phyloP scores from a whole-genome alignment of 2,113 vertebrate genomes.

The Labeo rohita region DNA sequence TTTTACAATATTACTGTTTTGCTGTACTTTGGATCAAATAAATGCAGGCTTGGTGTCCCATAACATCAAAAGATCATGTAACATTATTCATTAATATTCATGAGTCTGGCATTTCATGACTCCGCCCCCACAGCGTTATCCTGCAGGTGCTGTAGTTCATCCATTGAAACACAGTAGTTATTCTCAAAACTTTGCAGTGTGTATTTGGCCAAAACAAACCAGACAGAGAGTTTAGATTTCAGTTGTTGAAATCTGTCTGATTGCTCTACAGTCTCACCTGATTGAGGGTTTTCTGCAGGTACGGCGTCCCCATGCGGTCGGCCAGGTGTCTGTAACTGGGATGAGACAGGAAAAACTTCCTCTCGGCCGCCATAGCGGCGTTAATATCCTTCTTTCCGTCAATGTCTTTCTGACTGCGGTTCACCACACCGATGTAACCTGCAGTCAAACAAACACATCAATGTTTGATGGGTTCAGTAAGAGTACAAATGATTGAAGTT shows the following conservation, averaged over 20 bases:
- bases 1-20: no score
- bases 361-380: conserved; percentile 91
- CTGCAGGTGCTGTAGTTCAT: no score
- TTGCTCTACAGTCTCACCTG: conserved; percentile 79
- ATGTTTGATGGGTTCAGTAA: no score
- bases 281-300: conserved; percentile 94
- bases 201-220: not conserved
- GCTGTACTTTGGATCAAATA: no score
- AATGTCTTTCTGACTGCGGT: conserved; percentile 98
- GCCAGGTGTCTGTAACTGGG: conserved; percentile 94
- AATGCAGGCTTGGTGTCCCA: no score
- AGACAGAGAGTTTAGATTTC: not conserved
- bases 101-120: not conserved
- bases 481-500: not conserved
- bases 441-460: not conserved
- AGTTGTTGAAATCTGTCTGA: not conserved
- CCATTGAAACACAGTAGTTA: no score
- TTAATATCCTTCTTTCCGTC: conserved; percentile 97
- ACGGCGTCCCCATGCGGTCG: conserved; percentile 97
- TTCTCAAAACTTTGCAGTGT: no score
- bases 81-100: not conserved
- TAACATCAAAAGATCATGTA: no score
- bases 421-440: conserved; percentile 98
- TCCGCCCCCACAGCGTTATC: no score
- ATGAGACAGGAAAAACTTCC: conserved; percentile 98